phyloP scores from a whole-genome alignment of 1,140 invertebrate species.

The Laodelphax striatellus region DNA sequence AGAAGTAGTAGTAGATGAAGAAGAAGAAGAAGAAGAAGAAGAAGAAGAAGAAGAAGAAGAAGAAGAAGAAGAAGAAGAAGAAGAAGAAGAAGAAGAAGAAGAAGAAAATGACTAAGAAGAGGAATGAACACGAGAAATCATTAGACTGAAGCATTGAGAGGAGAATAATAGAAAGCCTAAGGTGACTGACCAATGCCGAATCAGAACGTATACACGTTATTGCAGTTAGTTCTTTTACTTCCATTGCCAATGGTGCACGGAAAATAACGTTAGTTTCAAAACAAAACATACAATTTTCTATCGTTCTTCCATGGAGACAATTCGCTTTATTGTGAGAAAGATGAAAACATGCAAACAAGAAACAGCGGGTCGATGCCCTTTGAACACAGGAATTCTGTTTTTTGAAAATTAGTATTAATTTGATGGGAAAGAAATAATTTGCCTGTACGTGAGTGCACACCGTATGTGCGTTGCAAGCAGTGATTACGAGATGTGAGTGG shows the following conservation, averaged over 20 bases:
- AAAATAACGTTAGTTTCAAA: background rate
- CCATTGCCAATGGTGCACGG: background rate
- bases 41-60: constrained; percentile 9
- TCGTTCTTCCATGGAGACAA: background rate
- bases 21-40: background rate
- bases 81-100: background rate
- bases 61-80: background rate
- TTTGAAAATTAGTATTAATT: no score
- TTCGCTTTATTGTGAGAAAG: background rate
- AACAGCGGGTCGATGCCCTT: background rate
- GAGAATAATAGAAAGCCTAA: constrained; percentile 1
- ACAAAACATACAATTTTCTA: constrained; percentile 1
- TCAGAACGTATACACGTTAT: background rate
- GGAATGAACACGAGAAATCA: constrained; percentile 5
- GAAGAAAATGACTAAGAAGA: background rate
- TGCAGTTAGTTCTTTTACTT: background rate
- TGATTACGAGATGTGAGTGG: no score
- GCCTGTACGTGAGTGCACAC: no score
- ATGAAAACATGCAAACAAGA: background rate
- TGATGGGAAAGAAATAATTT: no score
- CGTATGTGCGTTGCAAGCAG: no score
- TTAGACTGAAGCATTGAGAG: background rate
- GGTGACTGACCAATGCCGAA: background rate
- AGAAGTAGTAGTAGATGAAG: constrained; percentile 7
- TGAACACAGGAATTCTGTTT: no score